These are phyloP conservation scores for Melanerpes aurifrons DNA, from an alignment of 2,113 vertebrate genomes.

Conservation along the genomic window DNA sequence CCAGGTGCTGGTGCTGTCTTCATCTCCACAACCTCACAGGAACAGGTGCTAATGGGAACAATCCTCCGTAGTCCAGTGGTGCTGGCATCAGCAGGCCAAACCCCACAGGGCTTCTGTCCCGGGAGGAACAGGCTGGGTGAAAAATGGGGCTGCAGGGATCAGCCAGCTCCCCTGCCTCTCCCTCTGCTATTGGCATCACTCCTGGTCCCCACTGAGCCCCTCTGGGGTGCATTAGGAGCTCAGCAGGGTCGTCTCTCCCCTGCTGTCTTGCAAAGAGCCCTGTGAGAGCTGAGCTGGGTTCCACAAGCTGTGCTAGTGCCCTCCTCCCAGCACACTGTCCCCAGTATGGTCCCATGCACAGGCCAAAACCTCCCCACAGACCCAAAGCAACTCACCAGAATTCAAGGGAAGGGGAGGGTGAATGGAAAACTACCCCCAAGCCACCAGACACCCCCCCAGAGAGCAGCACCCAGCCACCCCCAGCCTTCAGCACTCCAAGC, in stretches of 20 bases:
- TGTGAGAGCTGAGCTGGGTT: not conserved
- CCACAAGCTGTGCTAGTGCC: fast-evolving
- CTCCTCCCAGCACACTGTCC: not conserved
- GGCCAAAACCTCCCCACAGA: not conserved
- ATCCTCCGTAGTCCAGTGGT: not conserved
- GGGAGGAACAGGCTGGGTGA: not conserved
- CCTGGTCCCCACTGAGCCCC: not conserved
- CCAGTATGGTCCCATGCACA: not conserved
- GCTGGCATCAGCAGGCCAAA: not conserved
- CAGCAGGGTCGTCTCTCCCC: not conserved
- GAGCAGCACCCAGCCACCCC: not conserved
- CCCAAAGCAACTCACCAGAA: not conserved
- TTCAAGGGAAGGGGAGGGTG: not conserved
- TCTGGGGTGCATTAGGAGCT: not conserved
- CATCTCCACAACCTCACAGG: not conserved
- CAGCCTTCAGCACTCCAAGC: not conserved
- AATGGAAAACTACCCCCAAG: not conserved
- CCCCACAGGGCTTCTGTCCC: not conserved
- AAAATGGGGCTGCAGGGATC: not conserved
- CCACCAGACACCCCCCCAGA: not conserved
- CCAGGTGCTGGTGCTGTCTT: not conserved
- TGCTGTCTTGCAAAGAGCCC: not conserved
- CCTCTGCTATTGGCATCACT: not conserved
- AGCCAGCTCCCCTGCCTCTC: not conserved
- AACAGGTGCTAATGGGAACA: not conserved